Conservation (phyloP, 2,888 invertebrate genomes). For the Dryomyza anilis region DNA sequence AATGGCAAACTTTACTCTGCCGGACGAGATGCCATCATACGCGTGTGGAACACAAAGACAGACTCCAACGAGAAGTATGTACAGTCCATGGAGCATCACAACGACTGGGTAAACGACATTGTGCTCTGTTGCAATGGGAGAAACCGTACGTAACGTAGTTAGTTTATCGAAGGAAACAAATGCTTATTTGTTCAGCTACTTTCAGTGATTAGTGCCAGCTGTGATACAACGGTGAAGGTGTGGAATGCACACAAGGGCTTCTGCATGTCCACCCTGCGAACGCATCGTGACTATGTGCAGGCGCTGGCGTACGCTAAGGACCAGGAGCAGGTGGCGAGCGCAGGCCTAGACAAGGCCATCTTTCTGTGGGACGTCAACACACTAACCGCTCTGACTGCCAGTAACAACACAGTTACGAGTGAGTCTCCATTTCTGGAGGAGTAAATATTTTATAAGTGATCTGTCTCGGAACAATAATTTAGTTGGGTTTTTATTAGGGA, state of each 20-base stretch:
- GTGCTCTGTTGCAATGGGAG: constrained; percentile 96
- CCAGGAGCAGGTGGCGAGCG: constrained; percentile 92
- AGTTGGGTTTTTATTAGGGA: too few relatives aligned
- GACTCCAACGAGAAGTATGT: constrained; percentile 77
- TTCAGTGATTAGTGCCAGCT: constrained; percentile 96
- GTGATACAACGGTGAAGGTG: constrained; percentile 98
- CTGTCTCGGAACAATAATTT: too few relatives aligned
- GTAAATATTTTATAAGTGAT: too few relatives aligned
- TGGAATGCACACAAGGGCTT: constrained; percentile 99
- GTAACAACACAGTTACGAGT: constrained; percentile 98
- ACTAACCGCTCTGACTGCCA: constrained; percentile 94
- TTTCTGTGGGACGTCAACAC: constrained; percentile 99
- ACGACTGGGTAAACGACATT: constrained; percentile 99
- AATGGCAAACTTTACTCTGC: constrained; percentile 92
- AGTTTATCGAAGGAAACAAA: background rate
- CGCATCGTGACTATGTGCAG: constrained; percentile 98
- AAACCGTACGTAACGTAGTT: constrained; percentile 69
- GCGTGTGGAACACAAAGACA: constrained; percentile 80
- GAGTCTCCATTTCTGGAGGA: too few relatives aligned
- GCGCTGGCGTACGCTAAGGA: constrained; percentile 97
- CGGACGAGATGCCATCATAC: constrained; percentile 89
- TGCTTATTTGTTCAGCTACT: too few relatives aligned
- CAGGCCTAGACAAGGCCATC: constrained; percentile 94
- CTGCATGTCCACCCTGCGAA: constrained; percentile 97
- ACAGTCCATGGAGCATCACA: constrained; percentile 99